Base-by-base conservation (phyloP, 2,797 vertebrate species). In the Emydoidea blandingii region DNA sequence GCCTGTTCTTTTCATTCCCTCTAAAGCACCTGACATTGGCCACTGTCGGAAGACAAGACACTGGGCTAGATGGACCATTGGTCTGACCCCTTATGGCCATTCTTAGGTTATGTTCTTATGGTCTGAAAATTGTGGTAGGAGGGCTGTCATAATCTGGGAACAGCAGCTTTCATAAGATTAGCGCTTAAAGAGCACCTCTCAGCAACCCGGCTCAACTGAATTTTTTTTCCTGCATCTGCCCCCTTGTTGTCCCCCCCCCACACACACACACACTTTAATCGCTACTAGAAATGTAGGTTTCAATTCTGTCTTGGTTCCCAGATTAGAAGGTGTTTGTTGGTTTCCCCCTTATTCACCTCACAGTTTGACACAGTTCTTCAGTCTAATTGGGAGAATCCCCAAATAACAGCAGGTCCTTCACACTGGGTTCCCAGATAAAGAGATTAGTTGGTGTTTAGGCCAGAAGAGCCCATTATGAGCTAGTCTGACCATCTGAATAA, bases 271-370 rank as follows among this genome's bases (percentile, higher is more conserved):
- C 8, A n/a, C 62, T n/a, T 15, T n/a, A n/a, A 65, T 65, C 3
- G 18, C 4, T 19, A 16, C 93, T 96, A 96, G 94, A 97, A 96
- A 96, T 85, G 94, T 12, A 95, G 93, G 94, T 93, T 96, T 88
- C 95, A 82, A 80, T 88, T 85, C 79, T 87, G 44, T 57, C 94
- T 95, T 80, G 88, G 92, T 86, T 88, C 92, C 23, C 34, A 27
- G 56, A 49, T 54, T 68, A 7, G 89, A 91, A 29, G 23, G 7
- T 1, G 10, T 88, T 41, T 47, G 72, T 53, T 19, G 0, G 47
- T 86, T 96, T 95, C 91, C 87, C 92, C 86, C 79, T 85, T 80
- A 4, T 78, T 62, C 56, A 80, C 44, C n/a, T 44, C 25, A n/a
- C 11, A 50, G 52, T 54, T 34, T 52, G 91, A 41, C 16, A 18